Conservation (phyloP, 1,140 invertebrate genomes). For the Sarcophaga peregrina region DNA sequence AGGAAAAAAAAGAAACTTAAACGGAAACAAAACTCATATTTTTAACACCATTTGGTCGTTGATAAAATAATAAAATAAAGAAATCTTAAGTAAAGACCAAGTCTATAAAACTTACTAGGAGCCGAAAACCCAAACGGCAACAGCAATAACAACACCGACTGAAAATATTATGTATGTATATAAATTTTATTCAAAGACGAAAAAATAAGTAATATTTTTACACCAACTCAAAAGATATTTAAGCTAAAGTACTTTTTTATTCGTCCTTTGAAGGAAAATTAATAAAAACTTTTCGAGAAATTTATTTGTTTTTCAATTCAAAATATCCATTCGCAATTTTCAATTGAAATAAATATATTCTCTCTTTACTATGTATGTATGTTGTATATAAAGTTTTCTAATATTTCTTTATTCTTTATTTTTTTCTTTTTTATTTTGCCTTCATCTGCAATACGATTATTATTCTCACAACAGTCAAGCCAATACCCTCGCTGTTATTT, state of each 20-base stretch:
- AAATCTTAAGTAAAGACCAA: slow-evolving; percentile 13
- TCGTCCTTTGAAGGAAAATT: not conserved
- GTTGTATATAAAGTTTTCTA: not conserved
- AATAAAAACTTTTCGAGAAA: not conserved
- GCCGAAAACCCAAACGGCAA: not conserved
- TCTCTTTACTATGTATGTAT: too few species aligned
- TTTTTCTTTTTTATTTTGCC: too few species aligned
- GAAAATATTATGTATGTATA: not conserved
- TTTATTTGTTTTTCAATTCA: slow-evolving; percentile 16
- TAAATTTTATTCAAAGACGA: not conserved
- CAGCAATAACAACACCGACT: too few species aligned
- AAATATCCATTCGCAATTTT: not conserved
- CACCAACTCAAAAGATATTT: not conserved
- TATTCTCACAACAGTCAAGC: too few species aligned
- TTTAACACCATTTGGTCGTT: slow-evolving; percentile 31
- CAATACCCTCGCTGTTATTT: not conserved
- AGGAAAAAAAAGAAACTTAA: not conserved
- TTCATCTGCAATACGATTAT: too few species aligned
- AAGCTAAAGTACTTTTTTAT: not conserved
- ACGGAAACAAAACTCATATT: slow-evolving; percentile 30
- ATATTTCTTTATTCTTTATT: not conserved
- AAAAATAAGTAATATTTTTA: not conserved
- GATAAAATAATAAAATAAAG: slow-evolving; percentile 11
- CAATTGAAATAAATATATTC: not conserved
- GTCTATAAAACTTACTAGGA: not conserved